These are phyloP conservation scores for Orussus abietinus DNA, from an alignment of 1,140 invertebrate genomes.

Conservation along the genomic window DNA sequence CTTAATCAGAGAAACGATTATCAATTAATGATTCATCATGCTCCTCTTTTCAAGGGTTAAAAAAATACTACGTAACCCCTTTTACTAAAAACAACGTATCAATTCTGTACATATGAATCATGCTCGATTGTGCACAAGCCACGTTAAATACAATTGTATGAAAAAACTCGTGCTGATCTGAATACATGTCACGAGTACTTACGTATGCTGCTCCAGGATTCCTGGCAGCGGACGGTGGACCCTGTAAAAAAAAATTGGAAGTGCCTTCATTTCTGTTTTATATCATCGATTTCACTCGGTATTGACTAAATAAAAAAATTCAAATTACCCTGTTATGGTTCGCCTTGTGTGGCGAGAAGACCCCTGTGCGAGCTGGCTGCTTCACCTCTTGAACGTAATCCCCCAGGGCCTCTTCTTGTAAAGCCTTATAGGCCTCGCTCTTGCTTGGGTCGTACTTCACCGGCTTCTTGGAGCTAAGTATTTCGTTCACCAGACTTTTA, in stretches of 20 bases:
- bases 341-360: slow-evolving; percentile 66
- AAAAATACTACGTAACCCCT: background rate
- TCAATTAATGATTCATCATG: slow-evolving; percentile 23
- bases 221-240: slow-evolving; percentile 30
- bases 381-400: slow-evolving; percentile 64
- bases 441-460: slow-evolving; percentile 76
- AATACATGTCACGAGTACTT: slow-evolving; percentile 27
- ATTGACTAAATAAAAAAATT: background rate
- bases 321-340: slow-evolving; percentile 48
- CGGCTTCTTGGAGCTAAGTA: slow-evolving; percentile 62
- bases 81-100: slow-evolving; percentile 1
- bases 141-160: slow-evolving; percentile 3
- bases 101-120: background rate
- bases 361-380: slow-evolving; percentile 66
- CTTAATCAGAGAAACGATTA: slow-evolving; percentile 39
- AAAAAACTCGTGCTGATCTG: slow-evolving; percentile 6
- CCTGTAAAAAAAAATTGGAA: too few relatives aligned
- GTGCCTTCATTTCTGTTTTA: background rate
- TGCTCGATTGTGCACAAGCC: background rate
- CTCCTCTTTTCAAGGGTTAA: slow-evolving; percentile 3
- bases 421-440: slow-evolving; percentile 78
- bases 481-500: too few relatives aligned
- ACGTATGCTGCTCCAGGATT: slow-evolving; percentile 38
- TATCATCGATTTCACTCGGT: background rate
- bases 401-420: slow-evolving; percentile 69